A percentile compares a stretch with the other conserved stretches of the same genome.
Evolutionary conservation across 2,797 vertebrate species (phyloP).

Genomic region (Toxotes lorentzi): DNA sequence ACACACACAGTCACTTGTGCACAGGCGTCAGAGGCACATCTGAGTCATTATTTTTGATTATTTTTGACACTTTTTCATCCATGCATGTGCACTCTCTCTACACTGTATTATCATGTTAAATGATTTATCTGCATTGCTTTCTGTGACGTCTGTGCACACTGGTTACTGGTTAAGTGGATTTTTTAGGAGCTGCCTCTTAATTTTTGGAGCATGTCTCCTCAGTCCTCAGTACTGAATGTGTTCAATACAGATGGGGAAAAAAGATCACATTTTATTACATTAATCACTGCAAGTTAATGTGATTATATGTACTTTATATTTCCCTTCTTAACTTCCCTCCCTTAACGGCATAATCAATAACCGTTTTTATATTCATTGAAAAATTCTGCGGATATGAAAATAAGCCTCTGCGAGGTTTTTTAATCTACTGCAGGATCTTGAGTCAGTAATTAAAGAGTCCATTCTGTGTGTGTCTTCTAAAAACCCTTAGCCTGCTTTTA

Average conservation of each 20-base stretch:
- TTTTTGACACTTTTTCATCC: not conserved
- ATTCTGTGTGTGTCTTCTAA: conserved; percentile 74
- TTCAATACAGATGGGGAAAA: conserved; percentile 70
- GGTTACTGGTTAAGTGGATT: conserved; percentile 78
- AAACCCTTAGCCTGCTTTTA: conserved; percentile 82
- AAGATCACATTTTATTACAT: conserved; percentile 82
- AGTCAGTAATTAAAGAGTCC: conserved; percentile 81
- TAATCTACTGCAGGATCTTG: conserved; percentile 78
- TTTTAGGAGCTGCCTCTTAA: conserved; percentile 73
- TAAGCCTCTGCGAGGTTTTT: conserved; percentile 71
- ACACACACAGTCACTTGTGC: conserved; percentile 2
- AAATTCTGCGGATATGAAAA: conserved; percentile 77
- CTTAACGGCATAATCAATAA: conserved; percentile 81
- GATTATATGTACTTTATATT: conserved; percentile 85
- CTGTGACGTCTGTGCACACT: conserved; percentile 63
- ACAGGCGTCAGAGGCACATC: conserved; percentile 10
- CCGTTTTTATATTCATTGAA: conserved; percentile 82
- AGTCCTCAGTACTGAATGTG: conserved; percentile 59
- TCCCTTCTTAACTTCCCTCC: conserved; percentile 72
- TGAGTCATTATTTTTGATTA: conserved; percentile 37
- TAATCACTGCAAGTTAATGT: conserved; percentile 84
- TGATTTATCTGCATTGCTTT: conserved; percentile 65
- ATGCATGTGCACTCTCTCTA: conserved; percentile 13
- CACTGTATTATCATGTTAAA: conserved; percentile 49
- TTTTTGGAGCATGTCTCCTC: conserved; percentile 71